Conservation (phyloP, 2,797 vertebrate genomes). For the Sylvia borin region DNA sequence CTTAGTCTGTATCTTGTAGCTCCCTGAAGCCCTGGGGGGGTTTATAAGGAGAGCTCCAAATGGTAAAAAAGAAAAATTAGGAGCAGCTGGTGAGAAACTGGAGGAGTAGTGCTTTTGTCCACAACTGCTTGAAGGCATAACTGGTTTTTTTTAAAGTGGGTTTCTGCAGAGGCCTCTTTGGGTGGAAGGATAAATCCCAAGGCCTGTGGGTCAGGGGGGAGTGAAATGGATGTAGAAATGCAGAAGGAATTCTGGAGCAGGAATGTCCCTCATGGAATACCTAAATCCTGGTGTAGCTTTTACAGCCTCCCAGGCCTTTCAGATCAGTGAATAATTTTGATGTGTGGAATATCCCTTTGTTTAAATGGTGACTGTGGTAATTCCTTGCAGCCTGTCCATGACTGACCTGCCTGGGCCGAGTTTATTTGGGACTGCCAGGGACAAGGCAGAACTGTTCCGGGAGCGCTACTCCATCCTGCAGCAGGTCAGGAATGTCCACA, state of each 20-base stretch:
- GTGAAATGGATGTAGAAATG: not conserved
- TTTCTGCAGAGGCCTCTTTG: not conserved
- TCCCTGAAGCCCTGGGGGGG: not conserved
- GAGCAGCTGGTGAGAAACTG: not conserved
- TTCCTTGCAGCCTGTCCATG: slow-evolving; percentile 84
- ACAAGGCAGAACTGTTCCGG: slow-evolving; percentile 94
- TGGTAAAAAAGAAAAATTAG: not conserved
- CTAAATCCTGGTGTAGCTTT: not conserved
- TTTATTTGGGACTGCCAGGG: slow-evolving; percentile 87
- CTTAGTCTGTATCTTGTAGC: not conserved
- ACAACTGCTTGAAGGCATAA: not conserved
- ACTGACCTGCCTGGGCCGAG: slow-evolving; percentile 83
- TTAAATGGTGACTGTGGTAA: not conserved
- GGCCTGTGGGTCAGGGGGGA: not conserved
- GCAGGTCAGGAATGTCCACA: slow-evolving; percentile 78
- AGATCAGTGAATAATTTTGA: not conserved
- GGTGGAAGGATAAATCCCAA: not conserved
- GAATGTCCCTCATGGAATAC: not conserved
- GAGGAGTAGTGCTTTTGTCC: not conserved
- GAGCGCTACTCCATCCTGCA: slow-evolving; percentile 93
- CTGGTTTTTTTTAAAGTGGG: not conserved
- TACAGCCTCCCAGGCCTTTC: not conserved
- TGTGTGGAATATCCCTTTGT: not conserved
- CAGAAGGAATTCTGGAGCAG: not conserved
- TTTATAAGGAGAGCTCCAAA: not conserved